These are phyloP conservation scores for Ypsolopha sequella DNA, from an alignment of 2,888 invertebrate genomes.

Conservation along the genomic window DNA sequence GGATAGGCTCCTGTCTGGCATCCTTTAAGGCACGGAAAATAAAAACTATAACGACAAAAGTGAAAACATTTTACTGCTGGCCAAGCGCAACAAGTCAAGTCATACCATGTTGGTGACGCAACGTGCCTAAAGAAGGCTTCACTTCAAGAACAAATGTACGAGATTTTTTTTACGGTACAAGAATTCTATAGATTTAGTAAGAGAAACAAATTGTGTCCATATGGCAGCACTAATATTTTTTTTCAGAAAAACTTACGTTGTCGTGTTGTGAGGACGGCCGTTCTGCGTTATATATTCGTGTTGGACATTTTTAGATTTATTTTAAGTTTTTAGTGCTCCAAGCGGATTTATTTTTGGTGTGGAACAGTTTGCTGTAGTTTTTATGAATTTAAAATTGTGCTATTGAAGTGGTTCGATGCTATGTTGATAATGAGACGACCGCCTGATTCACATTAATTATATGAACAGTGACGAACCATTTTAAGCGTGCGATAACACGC, in stretches of 20 bases:
- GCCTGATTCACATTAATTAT: conserved; percentile 62
- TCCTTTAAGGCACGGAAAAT: too few relatives aligned
- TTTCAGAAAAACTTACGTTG: conserved; percentile 48
- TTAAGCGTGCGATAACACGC: conserved; percentile 60
- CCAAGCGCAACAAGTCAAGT: too few relatives aligned
- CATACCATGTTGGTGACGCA: too few relatives aligned
- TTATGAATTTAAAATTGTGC: conserved; percentile 14
- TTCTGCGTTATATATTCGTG: conserved; percentile 32
- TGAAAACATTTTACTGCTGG: too few relatives aligned
- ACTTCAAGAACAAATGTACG: too few relatives aligned
- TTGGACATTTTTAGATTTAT: conserved; percentile 22
- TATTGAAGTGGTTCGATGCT: conserved; percentile 28
- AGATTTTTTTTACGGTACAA: too few relatives aligned
- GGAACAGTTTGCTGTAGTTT: conserved; percentile 12
- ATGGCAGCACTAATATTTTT: too few relatives aligned
- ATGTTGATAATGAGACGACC: conserved; percentile 35
- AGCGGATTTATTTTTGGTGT: conserved; percentile 12
- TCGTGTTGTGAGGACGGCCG: conserved; percentile 39
- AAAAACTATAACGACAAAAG: too few relatives aligned
- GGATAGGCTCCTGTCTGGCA: too few relatives aligned
- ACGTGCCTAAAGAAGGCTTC: too few relatives aligned
- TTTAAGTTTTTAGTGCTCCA: conserved; percentile 13
- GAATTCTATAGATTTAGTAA: too few relatives aligned
- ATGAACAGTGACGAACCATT: conserved; percentile 62
- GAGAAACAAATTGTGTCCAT: conserved; percentile 47